A percentile compares a stretch with the other conserved stretches of the same genome.
Conservation (phyloP, 2,888 invertebrate genomes). For the Smittia aterrima region DNA sequence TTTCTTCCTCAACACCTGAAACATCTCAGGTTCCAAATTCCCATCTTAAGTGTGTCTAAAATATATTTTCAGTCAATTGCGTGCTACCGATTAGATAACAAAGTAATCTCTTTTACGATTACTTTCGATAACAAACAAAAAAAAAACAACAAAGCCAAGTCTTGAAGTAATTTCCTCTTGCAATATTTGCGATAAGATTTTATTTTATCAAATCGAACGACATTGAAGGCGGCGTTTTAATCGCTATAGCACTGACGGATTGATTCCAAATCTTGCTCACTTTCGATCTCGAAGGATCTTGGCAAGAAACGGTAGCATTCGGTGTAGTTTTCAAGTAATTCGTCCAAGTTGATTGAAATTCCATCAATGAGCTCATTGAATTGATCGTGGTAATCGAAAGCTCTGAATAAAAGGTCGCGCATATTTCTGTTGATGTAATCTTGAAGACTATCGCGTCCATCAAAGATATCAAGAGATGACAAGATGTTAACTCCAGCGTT, state of each 20-base stretch:
- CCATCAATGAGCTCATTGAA: constrained; percentile 16
- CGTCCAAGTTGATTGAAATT: constrained; percentile 21
- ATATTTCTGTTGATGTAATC: background rate
- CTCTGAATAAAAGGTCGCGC: background rate
- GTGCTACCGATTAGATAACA: no score
- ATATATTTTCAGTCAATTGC: no score
- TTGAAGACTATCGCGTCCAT: background rate
- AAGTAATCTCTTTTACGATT: background rate
- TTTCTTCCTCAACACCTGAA: no score
- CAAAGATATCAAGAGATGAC: background rate
- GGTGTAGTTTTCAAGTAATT: background rate
- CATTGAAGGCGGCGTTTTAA: background rate
- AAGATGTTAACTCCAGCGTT: background rate
- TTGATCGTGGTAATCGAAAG: background rate
- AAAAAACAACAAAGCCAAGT: background rate
- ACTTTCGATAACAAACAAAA: background rate
- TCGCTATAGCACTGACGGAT: background rate
- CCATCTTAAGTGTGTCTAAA: no score
- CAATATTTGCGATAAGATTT: background rate
- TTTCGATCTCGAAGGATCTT: background rate
- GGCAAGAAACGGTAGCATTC: constrained; percentile 1
- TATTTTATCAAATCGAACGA: constrained; percentile 7
- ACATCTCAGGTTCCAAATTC: no score
- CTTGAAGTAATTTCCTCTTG: background rate
- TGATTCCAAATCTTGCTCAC: background rate